These are phyloP conservation scores for Pangasius macronema DNA, from an alignment of 2,797 vertebrate genomes.

Conservation along the genomic window DNA sequence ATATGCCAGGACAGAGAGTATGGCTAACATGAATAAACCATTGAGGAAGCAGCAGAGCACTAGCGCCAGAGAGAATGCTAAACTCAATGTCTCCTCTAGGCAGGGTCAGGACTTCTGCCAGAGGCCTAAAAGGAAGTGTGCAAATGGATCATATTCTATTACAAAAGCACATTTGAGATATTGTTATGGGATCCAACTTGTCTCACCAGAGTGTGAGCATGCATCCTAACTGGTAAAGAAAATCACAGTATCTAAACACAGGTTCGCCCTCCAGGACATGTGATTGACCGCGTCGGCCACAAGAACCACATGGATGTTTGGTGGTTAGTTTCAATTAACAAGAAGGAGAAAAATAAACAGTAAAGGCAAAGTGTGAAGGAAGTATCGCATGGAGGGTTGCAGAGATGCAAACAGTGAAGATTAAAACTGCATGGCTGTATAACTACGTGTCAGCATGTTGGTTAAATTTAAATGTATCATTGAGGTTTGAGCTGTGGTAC, in stretches of 20 bases:
- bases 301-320: slow-evolving; percentile 28
- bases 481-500: slow-evolving; percentile 29
- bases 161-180: slow-evolving; percentile 70
- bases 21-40: slow-evolving; percentile 70
- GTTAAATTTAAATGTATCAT: slow-evolving; percentile 38
- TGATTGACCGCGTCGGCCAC: slow-evolving; percentile 24
- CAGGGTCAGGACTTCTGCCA: slow-evolving; percentile 62
- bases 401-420: slow-evolving; percentile 14
- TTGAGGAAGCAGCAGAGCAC: slow-evolving; percentile 59
- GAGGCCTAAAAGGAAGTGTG: slow-evolving; percentile 56
- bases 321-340: slow-evolving; percentile 36
- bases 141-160: slow-evolving; percentile 69
- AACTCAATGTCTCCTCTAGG: slow-evolving; percentile 66
- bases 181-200: slow-evolving; percentile 65
- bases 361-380: background rate
- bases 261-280: slow-evolving; percentile 31
- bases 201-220: slow-evolving; percentile 70
- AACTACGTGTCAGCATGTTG: slow-evolving; percentile 22
- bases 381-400: background rate
- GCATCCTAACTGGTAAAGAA: slow-evolving; percentile 70
- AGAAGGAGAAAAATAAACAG: slow-evolving; percentile 29
- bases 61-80: slow-evolving; percentile 60
- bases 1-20: slow-evolving; percentile 49
- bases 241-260: slow-evolving; percentile 48
- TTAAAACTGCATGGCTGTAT: slow-evolving; percentile 4